phyloP scores from a whole-genome alignment of 2,113 vertebrate species.

The Eidolon helvum region DNA sequence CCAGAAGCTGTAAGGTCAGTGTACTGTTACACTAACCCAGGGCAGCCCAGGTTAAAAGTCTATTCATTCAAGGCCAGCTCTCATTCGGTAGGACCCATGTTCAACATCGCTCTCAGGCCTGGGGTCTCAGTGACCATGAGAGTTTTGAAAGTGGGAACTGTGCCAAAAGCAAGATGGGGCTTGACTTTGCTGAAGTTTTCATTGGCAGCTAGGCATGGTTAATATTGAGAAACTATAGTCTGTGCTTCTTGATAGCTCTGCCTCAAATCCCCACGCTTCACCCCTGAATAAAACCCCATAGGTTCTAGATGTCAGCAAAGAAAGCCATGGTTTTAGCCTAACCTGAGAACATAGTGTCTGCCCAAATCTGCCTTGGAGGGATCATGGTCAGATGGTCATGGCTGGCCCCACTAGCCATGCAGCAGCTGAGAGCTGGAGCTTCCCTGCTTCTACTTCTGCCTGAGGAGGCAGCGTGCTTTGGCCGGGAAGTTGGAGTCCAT shows the following conservation, averaged over 20 bases:
- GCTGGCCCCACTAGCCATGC: neutral
- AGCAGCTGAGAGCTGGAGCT: too few species aligned
- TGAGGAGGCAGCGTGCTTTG: neutral
- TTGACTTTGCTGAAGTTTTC: neutral
- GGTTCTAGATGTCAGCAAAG: neutral
- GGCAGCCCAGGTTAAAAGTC: neutral
- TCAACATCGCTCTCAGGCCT: neutral
- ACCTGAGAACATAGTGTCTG: neutral
- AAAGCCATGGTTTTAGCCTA: neutral
- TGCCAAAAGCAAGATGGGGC: neutral
- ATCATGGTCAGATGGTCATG: neutral
- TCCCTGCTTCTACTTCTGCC: neutral
- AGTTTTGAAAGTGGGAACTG: neutral
- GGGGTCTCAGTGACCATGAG: neutral
- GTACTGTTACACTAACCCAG: neutral
- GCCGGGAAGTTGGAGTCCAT: rapidly evolving
- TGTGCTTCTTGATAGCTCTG: neutral
- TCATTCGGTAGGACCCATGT: neutral
- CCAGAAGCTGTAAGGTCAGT: neutral
- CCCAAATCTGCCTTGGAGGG: neutral
- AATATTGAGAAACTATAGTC: neutral
- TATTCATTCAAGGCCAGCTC: neutral
- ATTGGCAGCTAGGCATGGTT: neutral
- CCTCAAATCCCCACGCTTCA: neutral
- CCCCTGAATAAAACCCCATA: neutral